Evolutionary conservation across 2,888 invertebrate species (phyloP).

Genomic region (Caenorhabditis sp.): DNA sequence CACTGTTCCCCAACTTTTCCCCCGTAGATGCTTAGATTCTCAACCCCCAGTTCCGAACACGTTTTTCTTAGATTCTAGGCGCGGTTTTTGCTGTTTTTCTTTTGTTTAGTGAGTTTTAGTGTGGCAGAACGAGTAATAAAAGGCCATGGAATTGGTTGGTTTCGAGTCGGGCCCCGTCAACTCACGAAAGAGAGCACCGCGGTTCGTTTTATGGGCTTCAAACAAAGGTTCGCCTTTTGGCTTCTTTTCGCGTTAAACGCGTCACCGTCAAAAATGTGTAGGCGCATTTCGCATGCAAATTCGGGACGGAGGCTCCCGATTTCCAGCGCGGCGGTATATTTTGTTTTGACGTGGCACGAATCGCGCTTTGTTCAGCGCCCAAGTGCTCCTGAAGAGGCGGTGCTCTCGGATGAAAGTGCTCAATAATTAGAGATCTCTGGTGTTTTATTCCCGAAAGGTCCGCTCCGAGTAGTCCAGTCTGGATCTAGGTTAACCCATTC

Average conservation of each 20-base stretch:
- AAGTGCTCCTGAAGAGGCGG: not conserved
- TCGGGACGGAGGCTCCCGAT: not conserved
- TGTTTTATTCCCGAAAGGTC: slow-evolving; percentile 32
- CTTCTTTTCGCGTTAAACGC: not conserved
- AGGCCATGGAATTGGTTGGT: slow-evolving; percentile 14
- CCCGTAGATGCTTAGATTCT: not conserved
- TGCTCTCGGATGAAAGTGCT: slow-evolving; percentile 8
- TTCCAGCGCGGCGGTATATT: not conserved
- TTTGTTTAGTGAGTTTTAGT: slow-evolving; percentile 17
- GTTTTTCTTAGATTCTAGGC: slow-evolving; percentile 13
- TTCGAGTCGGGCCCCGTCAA: slow-evolving; percentile 1
- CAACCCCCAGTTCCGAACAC: slow-evolving; percentile 2
- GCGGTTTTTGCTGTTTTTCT: slow-evolving; percentile 4
- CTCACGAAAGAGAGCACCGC: not conserved
- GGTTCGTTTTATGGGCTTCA: slow-evolving; percentile 22
- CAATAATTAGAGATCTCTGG: slow-evolving; percentile 17
- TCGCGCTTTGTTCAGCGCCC: not conserved
- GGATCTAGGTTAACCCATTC: too few relatives aligned
- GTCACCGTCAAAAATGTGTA: slow-evolving; percentile 1
- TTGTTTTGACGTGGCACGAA: slow-evolving; percentile 8
- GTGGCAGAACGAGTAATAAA: slow-evolving; percentile 32
- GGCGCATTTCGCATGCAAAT: slow-evolving; percentile 16
- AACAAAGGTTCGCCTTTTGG: slow-evolving; percentile 9
- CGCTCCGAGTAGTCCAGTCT: too few relatives aligned
- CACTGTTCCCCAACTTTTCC: slow-evolving; percentile 1